phyloP scores from a whole-genome alignment of 2,797 vertebrate genomes.

The Apodemus agrarius region DNA sequence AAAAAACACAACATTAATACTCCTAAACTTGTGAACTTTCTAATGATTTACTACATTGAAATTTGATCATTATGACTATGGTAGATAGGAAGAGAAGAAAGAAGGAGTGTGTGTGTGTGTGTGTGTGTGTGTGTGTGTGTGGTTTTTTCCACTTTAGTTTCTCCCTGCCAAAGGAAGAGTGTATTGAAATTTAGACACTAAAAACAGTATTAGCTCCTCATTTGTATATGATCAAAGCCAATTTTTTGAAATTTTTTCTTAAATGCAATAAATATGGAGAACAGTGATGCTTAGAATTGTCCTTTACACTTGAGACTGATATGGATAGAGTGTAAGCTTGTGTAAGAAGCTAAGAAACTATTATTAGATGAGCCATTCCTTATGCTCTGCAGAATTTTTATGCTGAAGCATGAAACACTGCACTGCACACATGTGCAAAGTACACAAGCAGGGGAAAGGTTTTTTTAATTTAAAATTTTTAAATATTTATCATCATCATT shows the following conservation, averaged over 20 bases:
- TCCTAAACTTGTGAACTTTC: background rate
- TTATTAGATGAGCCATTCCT: background rate
- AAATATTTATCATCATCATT: background rate
- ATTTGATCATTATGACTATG: background rate
- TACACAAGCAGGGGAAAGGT: background rate
- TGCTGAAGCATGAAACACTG: background rate
- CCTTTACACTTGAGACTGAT: background rate
- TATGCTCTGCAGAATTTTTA: background rate
- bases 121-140: background rate
- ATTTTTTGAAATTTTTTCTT: background rate
- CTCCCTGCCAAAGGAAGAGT: background rate
- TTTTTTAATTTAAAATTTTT: background rate
- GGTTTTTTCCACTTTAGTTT: background rate
- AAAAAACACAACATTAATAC: background rate
- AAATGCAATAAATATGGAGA: background rate
- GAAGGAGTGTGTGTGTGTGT: background rate
- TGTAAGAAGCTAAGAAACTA: background rate
- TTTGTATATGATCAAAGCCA: background rate
- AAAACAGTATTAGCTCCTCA: background rate
- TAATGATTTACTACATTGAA: background rate
- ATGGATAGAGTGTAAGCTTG: background rate
- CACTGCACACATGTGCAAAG: background rate
- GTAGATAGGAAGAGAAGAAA: background rate
- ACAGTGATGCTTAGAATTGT: background rate
- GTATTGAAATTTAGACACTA: background rate